These are phyloP conservation scores for Gyps fulvus DNA, from an alignment of 2,113 vertebrate species.

Conservation along the genomic window DNA sequence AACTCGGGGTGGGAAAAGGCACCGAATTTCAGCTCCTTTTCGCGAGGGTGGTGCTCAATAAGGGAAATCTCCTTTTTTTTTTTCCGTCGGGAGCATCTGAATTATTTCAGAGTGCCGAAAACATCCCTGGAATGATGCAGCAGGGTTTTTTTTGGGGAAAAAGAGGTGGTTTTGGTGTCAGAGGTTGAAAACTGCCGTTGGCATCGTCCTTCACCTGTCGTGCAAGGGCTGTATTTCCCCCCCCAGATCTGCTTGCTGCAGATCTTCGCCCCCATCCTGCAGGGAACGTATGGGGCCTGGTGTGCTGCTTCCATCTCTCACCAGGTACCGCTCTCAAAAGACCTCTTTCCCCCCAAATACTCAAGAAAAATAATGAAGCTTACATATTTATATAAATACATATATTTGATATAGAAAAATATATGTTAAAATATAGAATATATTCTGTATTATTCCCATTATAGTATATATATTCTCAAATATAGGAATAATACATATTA, in stretches of 20 bases:
- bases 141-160: accelerated
- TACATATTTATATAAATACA: accelerated
- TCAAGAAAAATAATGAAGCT: neutral
- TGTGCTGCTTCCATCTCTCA: neutral
- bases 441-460: neutral
- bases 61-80: neutral
- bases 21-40: neutral
- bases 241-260: neutral
- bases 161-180: neutral
- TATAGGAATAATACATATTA: neutral
- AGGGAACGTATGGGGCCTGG: too few species aligned
- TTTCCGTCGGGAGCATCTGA: neutral
- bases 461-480: neutral
- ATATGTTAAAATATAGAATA: neutral
- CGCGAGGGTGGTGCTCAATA: neutral
- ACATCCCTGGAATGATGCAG: neutral
- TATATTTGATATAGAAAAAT: neutral
- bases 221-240: neutral
- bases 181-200: neutral
- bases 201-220: neutral
- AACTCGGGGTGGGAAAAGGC: neutral
- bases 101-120: neutral
- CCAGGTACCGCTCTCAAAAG: neutral
- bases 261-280: neutral
- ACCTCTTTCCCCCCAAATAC: neutral